Conservation (phyloP, 2,797 vertebrate genomes). For the Spheniscus humboldti region DNA sequence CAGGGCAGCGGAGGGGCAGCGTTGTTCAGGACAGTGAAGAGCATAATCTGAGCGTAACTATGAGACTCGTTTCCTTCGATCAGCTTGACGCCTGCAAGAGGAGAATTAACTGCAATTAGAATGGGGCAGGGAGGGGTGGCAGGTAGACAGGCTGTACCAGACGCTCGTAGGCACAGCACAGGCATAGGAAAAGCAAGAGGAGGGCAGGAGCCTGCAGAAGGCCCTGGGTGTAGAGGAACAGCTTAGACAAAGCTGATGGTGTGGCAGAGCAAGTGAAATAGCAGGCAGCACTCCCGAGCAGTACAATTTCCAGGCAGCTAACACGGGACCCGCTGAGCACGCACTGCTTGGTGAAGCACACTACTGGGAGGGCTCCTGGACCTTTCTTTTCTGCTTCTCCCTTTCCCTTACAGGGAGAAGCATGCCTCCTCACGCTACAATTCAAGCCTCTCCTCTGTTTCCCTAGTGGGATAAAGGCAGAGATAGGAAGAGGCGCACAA, state of each 20-base stretch:
- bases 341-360: neutral
- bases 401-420: neutral
- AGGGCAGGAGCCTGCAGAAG: neutral
- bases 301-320: neutral
- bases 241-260: neutral
- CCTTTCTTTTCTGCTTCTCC: neutral
- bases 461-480: neutral
- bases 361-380: rapidly evolving
- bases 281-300: rapidly evolving
- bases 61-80: neutral
- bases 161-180: rapidly evolving
- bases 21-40: neutral
- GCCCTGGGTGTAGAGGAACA: neutral
- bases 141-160: neutral
- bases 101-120: too few species aligned
- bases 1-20: neutral
- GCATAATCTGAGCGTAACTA: neutral
- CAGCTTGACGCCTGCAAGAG: too few species aligned
- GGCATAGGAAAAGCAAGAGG: neutral
- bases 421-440: rapidly evolving
- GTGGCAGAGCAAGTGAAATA: rapidly evolving
- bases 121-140: too few species aligned
- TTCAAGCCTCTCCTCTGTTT: neutral
- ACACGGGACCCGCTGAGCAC: neutral
- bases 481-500: neutral